phyloP scores from a whole-genome alignment of 2,888 invertebrate species.

The Silvanus unidentatus region DNA sequence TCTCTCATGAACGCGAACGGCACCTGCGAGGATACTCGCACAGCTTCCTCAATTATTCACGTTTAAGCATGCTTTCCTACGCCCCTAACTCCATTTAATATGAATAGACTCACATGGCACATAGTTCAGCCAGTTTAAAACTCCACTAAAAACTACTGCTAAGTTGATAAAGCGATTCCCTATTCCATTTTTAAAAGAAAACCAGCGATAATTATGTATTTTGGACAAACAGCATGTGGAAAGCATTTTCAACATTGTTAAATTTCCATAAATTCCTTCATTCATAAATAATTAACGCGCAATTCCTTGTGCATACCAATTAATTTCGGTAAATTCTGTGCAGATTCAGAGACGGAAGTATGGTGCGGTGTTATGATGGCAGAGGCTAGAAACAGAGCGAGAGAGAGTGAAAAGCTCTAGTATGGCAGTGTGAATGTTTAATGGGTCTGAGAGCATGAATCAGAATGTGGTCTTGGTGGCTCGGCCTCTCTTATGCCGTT shows the following conservation, averaged over 20 bases:
- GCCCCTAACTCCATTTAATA: constrained; percentile 44
- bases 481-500: constrained; percentile 37
- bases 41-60: constrained; percentile 41
- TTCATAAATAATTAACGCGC: constrained; percentile 3
- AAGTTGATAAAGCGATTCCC: constrained; percentile 25
- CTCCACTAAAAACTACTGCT: constrained; percentile 20
- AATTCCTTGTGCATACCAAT: constrained; percentile 6
- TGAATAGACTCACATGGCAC: constrained; percentile 43
- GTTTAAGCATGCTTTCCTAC: constrained; percentile 39
- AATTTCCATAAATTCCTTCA: background rate
- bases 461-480: constrained; percentile 36
- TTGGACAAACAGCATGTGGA: no score
- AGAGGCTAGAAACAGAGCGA: constrained; percentile 1
- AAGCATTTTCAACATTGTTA: no score
- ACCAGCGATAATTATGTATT: no score
- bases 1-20: constrained; percentile 9
- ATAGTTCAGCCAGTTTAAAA: constrained; percentile 33
- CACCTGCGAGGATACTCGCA: constrained; percentile 43
- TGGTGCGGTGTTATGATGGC: background rate
- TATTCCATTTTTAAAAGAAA: no score
- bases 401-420: constrained; percentile 29
- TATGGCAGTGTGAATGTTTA: constrained; percentile 46
- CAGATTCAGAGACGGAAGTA: background rate
- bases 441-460: constrained; percentile 44
- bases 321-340: constrained; percentile 1